Conservation (phyloP, 2,113 vertebrate genomes). For the Erythrolamprus reginae region DNA sequence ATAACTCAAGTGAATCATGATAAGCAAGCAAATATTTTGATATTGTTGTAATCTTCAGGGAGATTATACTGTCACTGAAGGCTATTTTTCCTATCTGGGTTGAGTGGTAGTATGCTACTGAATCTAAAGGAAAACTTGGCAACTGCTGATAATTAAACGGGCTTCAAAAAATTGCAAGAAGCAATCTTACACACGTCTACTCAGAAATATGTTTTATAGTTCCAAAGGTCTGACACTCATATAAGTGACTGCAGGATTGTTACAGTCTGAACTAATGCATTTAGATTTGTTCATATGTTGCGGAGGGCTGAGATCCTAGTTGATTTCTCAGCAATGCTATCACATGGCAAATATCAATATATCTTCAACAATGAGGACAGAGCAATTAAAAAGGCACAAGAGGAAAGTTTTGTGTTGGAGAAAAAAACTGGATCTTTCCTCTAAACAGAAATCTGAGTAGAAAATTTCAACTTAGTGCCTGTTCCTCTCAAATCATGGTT, state of each 20-base stretch:
- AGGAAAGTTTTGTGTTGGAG: neutral
- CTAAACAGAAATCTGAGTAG: neutral
- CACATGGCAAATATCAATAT: neutral
- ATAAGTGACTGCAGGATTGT: neutral
- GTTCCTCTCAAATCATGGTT: neutral
- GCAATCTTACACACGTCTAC: neutral
- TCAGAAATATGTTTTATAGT: neutral
- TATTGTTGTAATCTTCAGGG: neutral
- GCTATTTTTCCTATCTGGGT: neutral
- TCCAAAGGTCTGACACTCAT: neutral
- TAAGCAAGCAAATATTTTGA: neutral
- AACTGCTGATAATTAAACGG: neutral
- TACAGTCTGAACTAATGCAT: neutral
- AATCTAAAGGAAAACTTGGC: neutral
- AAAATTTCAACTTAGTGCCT: neutral
- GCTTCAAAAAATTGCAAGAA: neutral
- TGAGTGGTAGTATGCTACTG: neutral
- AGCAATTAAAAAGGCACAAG: neutral
- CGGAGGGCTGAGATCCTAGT: neutral
- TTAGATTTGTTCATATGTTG: neutral
- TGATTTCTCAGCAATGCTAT: neutral
- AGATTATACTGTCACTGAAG: neutral
- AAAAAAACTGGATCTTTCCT: neutral
- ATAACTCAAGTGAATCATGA: neutral
- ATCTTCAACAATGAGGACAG: neutral